Conservation (phyloP, 2,113 vertebrate species). For the Pseudorectes ferrugineus region DNA sequence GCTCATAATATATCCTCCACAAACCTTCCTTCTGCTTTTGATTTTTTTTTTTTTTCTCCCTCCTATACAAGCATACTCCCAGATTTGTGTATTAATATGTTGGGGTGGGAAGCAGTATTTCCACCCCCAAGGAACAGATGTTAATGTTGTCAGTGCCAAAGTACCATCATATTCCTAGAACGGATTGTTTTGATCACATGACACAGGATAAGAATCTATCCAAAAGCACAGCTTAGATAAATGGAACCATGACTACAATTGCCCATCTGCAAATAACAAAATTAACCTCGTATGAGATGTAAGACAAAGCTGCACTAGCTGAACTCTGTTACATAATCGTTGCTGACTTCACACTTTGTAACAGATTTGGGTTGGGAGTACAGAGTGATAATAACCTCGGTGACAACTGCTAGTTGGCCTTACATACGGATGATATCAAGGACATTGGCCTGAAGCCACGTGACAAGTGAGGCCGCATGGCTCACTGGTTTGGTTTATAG, state of each 20-base stretch:
- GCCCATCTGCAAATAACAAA: neutral
- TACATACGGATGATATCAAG: neutral
- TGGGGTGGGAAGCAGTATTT: neutral
- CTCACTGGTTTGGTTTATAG: neutral
- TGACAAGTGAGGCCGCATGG: neutral
- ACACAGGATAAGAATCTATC: neutral
- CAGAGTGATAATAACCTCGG: neutral
- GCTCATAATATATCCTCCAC: neutral
- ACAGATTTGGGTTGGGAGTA: neutral
- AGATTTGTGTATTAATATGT: neutral
- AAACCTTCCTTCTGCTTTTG: neutral
- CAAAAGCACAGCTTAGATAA: neutral
- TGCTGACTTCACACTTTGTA: neutral
- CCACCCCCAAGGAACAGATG: neutral
- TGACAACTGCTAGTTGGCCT: neutral
- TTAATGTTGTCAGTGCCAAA: neutral
- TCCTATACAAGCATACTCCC: neutral
- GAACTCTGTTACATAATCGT: neutral
- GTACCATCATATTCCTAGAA: neutral
- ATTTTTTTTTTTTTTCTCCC: neutral
- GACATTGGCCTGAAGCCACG: neutral
- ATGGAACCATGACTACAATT: neutral
- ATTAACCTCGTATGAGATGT: neutral
- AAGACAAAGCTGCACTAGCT: neutral
- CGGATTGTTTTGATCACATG: neutral